phyloP scores from a whole-genome alignment of 37 sponge, comb jelly and placozoan genomes.

The Axinella damicornis region DNA sequence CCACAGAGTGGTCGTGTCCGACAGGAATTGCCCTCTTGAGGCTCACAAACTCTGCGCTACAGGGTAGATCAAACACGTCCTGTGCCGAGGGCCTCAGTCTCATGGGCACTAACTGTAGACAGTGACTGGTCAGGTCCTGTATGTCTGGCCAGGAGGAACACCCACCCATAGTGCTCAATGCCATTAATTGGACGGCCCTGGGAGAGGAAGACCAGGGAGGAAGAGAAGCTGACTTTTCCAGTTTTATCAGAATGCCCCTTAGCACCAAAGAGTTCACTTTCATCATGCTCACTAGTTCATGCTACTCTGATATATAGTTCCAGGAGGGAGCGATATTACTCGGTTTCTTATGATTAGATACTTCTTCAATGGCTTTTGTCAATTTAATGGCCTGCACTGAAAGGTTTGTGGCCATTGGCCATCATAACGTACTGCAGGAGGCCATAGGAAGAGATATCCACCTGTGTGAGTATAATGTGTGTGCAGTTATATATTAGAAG shows the following conservation, averaged over 20 bases:
- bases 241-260: no score
- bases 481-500: neutral
- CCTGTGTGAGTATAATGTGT: slow-evolving; percentile 33
- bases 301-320: no score
- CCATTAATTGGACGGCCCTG: slow-evolving; percentile 72
- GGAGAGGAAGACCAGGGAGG: no score
- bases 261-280: no score
- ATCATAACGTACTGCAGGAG: slow-evolving; percentile 68
- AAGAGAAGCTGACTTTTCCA: no score
- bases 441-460: slow-evolving; percentile 76
- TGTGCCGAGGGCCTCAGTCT: slow-evolving; percentile 74
- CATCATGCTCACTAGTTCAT: no score
- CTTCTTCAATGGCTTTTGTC: slow-evolving; percentile 77
- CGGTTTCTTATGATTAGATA: no score
- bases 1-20: slow-evolving; percentile 40
- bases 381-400: slow-evolving; percentile 52
- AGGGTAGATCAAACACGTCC: slow-evolving; percentile 64
- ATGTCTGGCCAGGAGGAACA: slow-evolving; percentile 88
- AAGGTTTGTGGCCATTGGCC: slow-evolving; percentile 77
- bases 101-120: slow-evolving; percentile 72
- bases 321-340: no score
- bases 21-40: slow-evolving; percentile 63
- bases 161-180: slow-evolving; percentile 71
- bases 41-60: slow-evolving; percentile 62
- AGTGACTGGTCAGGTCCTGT: slow-evolving; percentile 79